Evolutionary conservation across 2,888 invertebrate species (phyloP).

Genomic region (Hoplodrina ambigua): DNA sequence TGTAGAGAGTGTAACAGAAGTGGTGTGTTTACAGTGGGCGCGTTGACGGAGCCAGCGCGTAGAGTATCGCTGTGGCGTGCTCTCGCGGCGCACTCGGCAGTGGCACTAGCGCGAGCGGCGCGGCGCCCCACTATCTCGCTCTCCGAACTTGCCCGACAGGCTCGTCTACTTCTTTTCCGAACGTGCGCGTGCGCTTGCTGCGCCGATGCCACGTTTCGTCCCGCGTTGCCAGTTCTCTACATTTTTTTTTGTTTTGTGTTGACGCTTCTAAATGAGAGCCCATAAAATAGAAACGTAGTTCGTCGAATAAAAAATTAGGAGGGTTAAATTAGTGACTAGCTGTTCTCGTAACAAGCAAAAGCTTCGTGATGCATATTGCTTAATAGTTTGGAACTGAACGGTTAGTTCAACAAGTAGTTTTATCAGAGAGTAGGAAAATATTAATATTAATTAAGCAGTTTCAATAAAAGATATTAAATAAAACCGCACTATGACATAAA

Average conservation of each 20-base stretch:
- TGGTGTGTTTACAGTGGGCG: conserved; percentile 73
- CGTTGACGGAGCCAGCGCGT: conserved; percentile 64
- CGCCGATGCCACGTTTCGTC: conserved; percentile 84
- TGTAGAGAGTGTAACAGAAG: conserved; percentile 79
- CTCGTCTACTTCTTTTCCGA: conserved; percentile 77
- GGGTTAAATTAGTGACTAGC: conserved; percentile 53
- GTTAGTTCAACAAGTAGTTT: not conserved
- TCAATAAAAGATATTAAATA: conserved; percentile 8
- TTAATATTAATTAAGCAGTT: not conserved
- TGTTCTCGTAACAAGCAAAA: conserved; percentile 25
- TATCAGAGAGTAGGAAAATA: not conserved
- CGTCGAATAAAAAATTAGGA: conserved; percentile 71
- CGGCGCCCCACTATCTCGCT: conserved; percentile 78
- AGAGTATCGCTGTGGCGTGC: conserved; percentile 73
- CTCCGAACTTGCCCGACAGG: conserved; percentile 83
- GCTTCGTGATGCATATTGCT: conserved; percentile 12
- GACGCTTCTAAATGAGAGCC: conserved; percentile 86
- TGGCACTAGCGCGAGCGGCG: conserved; percentile 82
- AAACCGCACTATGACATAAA: not conserved
- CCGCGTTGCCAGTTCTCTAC: conserved; percentile 82
- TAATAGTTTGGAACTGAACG: conserved; percentile 5
- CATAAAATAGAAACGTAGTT: conserved; percentile 85
- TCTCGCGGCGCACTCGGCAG: conserved; percentile 78
- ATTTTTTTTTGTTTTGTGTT: conserved; percentile 86
- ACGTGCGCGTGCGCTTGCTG: conserved; percentile 87